Evolutionary conservation across 2,797 vertebrate genomes (phyloP).

Genomic region (Pterois miles): DNA sequence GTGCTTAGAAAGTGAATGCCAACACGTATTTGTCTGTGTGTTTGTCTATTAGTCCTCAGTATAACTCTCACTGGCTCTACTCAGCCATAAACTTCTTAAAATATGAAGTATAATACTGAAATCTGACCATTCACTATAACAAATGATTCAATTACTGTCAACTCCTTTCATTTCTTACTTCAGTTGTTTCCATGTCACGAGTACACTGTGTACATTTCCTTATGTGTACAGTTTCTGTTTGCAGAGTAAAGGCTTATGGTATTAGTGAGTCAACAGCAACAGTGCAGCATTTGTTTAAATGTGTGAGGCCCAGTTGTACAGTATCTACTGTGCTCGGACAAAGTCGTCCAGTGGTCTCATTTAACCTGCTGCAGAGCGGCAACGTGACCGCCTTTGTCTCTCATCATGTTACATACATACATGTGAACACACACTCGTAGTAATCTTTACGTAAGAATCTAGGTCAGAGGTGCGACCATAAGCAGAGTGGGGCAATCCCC

Average conservation of each 20-base stretch:
- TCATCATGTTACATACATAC: constrained; percentile 50
- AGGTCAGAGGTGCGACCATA: constrained; percentile 64
- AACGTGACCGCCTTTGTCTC: constrained; percentile 46
- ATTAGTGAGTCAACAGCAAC: constrained; percentile 52
- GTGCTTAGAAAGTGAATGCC: neutral
- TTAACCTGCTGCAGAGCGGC: constrained; percentile 29
- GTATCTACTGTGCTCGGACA: neutral
- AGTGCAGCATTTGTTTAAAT: neutral
- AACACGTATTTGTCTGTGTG: neutral
- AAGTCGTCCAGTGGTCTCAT: constrained; percentile 8
- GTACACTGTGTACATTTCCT: constrained; percentile 27
- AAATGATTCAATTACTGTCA: neutral
- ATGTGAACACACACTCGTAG: constrained; percentile 2
- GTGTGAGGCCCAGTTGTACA: neutral
- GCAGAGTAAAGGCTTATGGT: constrained; percentile 43
- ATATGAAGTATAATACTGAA: neutral
- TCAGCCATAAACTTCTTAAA: neutral
- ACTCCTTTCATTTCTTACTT: constrained; percentile 5
- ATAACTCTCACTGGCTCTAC: neutral
- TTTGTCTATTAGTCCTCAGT: neutral
- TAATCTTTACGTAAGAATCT: constrained; percentile 59
- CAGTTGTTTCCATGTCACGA: constrained; percentile 42
- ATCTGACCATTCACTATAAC: neutral
- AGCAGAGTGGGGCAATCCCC: constrained; percentile 12
- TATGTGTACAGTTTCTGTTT: constrained; percentile 61